phyloP scores from a whole-genome alignment of 35 echinoderm and acorn worm species.

The Lytechinus pictus region DNA sequence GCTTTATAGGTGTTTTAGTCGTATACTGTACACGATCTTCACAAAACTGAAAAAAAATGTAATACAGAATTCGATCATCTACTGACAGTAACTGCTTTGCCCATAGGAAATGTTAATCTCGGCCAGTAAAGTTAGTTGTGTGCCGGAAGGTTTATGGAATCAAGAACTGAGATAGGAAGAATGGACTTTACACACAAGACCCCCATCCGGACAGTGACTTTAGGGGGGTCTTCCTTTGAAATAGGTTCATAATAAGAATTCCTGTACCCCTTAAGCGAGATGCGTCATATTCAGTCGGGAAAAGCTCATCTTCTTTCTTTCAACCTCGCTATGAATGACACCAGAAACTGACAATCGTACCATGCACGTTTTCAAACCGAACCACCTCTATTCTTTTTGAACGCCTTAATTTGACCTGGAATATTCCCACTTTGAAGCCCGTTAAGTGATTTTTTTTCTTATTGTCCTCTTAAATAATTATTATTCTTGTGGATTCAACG shows the following conservation, averaged over 20 bases:
- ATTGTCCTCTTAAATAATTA: slow-evolving; percentile 3
- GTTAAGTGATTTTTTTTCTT: neutral
- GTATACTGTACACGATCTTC: neutral
- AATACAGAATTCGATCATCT: neutral
- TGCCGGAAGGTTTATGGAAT: neutral
- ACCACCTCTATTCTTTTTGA: neutral
- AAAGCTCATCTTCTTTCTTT: neutral
- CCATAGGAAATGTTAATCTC: neutral
- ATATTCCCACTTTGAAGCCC: slow-evolving; percentile 10
- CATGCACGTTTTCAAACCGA: neutral
- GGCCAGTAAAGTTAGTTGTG: neutral
- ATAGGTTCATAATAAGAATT: neutral
- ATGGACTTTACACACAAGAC: neutral
- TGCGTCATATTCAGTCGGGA: neutral
- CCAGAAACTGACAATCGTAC: neutral
- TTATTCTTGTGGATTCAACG: neutral
- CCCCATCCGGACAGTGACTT: neutral
- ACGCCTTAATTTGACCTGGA: neutral
- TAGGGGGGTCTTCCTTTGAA: neutral
- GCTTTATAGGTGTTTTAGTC: too few species aligned
- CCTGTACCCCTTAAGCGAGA: neutral
- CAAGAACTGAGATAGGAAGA: neutral
- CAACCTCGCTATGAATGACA: neutral
- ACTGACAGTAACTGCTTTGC: neutral
- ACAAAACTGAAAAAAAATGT: neutral